Conservation (phyloP, 92 coral and sea anemone species). For the Diadumene lineata region DNA sequence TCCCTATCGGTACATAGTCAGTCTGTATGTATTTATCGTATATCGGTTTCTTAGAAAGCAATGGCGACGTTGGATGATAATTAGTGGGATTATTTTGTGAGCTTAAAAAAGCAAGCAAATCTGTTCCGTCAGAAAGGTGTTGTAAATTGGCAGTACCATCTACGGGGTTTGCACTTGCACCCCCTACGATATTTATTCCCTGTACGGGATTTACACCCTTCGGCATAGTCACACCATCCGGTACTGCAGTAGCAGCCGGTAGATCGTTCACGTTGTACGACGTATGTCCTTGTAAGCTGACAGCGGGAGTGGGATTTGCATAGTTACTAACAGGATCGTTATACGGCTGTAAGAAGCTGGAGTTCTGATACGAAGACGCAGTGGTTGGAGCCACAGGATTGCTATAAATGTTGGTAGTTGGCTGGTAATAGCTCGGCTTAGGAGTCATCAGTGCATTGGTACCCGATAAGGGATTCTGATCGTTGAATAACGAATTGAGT, state of each 20-base stretch:
- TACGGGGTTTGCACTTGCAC: slow-evolving; percentile 1
- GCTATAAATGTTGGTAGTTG: not conserved
- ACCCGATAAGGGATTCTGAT: not conserved
- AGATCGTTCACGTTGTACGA: not conserved
- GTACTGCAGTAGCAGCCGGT: slow-evolving; percentile 13
- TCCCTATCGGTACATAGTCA: slow-evolving; percentile 7
- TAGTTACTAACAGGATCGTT: slow-evolving; percentile 2
- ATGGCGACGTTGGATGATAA: not conserved
- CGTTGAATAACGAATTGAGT: not conserved
- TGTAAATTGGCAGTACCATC: not conserved
- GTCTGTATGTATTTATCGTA: slow-evolving; percentile 6
- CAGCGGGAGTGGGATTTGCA: slow-evolving; percentile 26
- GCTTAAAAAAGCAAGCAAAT: slow-evolving; percentile 4
- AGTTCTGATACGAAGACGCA: slow-evolving; percentile 5
- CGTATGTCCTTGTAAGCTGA: slow-evolving; percentile 21
- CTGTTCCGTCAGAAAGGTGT: not conserved
- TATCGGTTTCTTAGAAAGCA: slow-evolving; percentile 22
- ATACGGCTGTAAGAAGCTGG: not conserved
- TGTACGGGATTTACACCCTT: slow-evolving; percentile 10
- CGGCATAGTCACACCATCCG: slow-evolving; percentile 1
- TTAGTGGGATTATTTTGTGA: not conserved
- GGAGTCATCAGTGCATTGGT: not conserved
- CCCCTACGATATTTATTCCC: not conserved
- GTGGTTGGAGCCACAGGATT: not conserved
- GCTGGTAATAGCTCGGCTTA: not conserved